Base-by-base conservation (phyloP, 2,797 vertebrate genomes). In the Coccyzus lansbergi region DNA sequence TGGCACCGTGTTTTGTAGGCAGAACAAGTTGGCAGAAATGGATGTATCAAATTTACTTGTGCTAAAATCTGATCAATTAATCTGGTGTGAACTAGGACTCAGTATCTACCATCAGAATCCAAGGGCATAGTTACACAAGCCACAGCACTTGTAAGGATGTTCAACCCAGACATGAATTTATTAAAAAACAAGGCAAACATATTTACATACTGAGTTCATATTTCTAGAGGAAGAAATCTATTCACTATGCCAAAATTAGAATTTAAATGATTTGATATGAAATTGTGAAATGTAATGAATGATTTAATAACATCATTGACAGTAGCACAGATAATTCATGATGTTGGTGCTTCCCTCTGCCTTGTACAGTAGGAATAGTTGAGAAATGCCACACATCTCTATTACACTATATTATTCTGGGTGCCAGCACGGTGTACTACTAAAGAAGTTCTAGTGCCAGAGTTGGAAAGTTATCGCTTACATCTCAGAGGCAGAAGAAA, bases 291-390 rank as follows among this genome's bases (percentile, higher is more conserved):
- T 84, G 53, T 16, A 46, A 90, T 94, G 83, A 96, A 96, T 97
- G 91, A 94, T 96, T 97, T 95, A 96, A 65, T 93, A 95, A 72
- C 44, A 86, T 76, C 48, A 80, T 84, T 18, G 31, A 31, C 90
- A 90, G 92, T 95, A 92, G 77, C 77, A 90, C 96, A 97, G 96
- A 96, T 97, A 97, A 95, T 78, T 71, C 48, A 62, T 88, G 65
- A 38, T 79, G 83, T 70, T 92, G 74, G 71, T 90, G 15, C 62
- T 68, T 79, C 82, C 34, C 26, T 83, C 65, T 97, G 64, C 52
- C 83, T 75, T 80, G 38, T 34, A 7, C 56, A 67, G 63, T 56
- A 84, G 74, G 64, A 83, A 90, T 38, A n/a, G 71, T 36, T 95
- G 88, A 83, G 65, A 93, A 94, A 95, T 48, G 55, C 52, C 89